These are phyloP conservation scores for Monomorium pharaonis DNA, from an alignment of 1,140 invertebrate species.

Conservation along the genomic window DNA sequence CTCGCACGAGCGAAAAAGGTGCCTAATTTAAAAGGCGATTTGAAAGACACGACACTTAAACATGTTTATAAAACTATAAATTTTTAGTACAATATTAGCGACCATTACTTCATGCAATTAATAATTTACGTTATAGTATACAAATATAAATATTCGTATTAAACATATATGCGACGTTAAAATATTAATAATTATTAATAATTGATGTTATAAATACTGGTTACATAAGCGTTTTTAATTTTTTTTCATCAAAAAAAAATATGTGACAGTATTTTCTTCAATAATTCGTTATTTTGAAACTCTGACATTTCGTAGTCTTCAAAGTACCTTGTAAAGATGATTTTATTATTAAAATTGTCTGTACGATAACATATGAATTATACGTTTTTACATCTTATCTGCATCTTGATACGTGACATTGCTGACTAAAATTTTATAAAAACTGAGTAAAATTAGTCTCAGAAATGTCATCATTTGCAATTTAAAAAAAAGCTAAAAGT, in stretches of 20 bases:
- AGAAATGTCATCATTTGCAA: background rate
- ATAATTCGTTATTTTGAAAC: background rate
- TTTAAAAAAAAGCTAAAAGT: background rate
- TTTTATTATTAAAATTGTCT: background rate
- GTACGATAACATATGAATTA: background rate
- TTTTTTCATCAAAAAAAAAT: background rate
- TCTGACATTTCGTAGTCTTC: background rate
- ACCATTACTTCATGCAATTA: background rate
- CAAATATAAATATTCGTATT: background rate
- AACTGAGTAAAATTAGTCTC: background rate
- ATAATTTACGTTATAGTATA: background rate
- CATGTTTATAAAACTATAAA: background rate
- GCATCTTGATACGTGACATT: background rate
- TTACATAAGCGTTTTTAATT: background rate
- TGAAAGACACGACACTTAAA: too few species aligned
- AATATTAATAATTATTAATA: background rate
- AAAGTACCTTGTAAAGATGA: background rate
- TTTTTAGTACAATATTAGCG: background rate
- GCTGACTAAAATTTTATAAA: background rate
- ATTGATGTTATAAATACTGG: background rate
- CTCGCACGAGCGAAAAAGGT: background rate
- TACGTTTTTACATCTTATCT: background rate
- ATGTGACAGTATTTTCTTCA: constrained; percentile 21
- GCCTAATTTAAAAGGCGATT: background rate
- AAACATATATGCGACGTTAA: background rate